phyloP scores from a whole-genome alignment of 2,113 vertebrate genomes.

The Hydropotes inermis region DNA sequence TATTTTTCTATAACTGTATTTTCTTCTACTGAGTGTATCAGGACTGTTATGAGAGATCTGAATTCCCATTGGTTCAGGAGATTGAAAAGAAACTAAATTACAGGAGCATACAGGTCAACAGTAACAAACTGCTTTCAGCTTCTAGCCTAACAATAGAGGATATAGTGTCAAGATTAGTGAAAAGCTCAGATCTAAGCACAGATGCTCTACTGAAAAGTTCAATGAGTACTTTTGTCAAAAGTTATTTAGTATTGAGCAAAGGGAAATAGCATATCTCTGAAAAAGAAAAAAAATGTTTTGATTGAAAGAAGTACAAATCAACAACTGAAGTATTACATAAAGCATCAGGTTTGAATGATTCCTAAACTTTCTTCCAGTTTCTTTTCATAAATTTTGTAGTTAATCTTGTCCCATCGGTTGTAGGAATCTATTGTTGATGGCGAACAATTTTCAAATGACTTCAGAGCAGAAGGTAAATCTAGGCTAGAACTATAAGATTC shows the following conservation, averaged over 20 bases:
- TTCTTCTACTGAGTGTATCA: not conserved
- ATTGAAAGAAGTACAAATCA: conserved; percentile 13
- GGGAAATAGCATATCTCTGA: not conserved
- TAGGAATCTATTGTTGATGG: not conserved
- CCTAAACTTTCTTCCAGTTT: not conserved
- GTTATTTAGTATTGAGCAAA: conserved; percentile 12
- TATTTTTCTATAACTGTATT: conserved; percentile 12
- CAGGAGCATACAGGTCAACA: not conserved
- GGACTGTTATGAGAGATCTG: not conserved
- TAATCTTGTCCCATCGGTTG: not conserved
- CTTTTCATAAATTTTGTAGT: not conserved
- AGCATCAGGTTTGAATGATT: not conserved
- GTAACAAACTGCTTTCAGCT: conserved; percentile 2
- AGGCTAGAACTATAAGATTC: not conserved
- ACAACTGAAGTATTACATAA: not conserved
- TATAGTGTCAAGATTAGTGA: not conserved
- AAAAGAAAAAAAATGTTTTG: not conserved
- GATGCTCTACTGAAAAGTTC: not conserved
- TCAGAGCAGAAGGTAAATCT: not conserved
- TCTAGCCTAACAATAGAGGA: not conserved
- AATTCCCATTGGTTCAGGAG: not conserved
- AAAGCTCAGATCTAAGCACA: not conserved
- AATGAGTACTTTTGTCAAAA: conserved; percentile 10
- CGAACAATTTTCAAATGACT: not conserved
- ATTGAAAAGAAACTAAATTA: conserved; percentile 30